Conservation (phyloP, 1,140 invertebrate species). For the Maniola jurtina region DNA sequence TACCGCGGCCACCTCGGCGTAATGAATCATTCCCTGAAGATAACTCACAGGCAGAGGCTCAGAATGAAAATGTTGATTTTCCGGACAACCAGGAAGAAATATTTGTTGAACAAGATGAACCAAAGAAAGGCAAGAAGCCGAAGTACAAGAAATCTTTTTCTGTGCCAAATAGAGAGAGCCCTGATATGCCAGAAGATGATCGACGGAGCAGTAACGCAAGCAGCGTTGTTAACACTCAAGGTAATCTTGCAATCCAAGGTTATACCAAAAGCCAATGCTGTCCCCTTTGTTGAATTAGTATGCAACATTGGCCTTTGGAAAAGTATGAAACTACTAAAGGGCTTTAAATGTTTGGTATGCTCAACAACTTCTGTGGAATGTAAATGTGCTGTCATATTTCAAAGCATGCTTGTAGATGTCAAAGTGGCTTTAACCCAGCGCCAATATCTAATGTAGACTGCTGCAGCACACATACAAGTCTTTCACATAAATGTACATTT, state of each 20-base stretch:
- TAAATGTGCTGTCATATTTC: too few relatives aligned
- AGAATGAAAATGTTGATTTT: constrained; percentile 39
- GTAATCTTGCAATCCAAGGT: constrained; percentile 28
- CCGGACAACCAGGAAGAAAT: constrained; percentile 43
- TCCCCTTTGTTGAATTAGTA: too few relatives aligned
- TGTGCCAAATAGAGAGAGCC: constrained; percentile 32
- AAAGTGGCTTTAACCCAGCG: too few relatives aligned
- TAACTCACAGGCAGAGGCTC: constrained; percentile 27
- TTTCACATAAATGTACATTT: too few relatives aligned
- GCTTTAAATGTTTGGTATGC: too few relatives aligned
- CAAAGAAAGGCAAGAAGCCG: constrained; percentile 45
- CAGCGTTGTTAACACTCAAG: constrained; percentile 59
- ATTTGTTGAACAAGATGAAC: constrained; percentile 40
- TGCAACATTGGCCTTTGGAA: too few relatives aligned
- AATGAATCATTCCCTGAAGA: constrained; percentile 16
- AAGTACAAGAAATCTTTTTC: constrained; percentile 43
- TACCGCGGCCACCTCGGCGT: constrained; percentile 53
- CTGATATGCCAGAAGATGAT: constrained; percentile 35
- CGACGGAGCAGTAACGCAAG: constrained; percentile 37
- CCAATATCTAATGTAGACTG: too few relatives aligned
- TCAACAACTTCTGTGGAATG: too few relatives aligned
- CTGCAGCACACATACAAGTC: too few relatives aligned
- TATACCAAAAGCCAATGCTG: background rate
- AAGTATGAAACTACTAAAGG: too few relatives aligned
- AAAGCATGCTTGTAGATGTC: too few relatives aligned